Percentiles rank a stretch among this genome's conserved stretches.
Evolutionary conservation across 2,113 vertebrate genomes (phyloP).

Genomic region (Saccopteryx leptura): DNA sequence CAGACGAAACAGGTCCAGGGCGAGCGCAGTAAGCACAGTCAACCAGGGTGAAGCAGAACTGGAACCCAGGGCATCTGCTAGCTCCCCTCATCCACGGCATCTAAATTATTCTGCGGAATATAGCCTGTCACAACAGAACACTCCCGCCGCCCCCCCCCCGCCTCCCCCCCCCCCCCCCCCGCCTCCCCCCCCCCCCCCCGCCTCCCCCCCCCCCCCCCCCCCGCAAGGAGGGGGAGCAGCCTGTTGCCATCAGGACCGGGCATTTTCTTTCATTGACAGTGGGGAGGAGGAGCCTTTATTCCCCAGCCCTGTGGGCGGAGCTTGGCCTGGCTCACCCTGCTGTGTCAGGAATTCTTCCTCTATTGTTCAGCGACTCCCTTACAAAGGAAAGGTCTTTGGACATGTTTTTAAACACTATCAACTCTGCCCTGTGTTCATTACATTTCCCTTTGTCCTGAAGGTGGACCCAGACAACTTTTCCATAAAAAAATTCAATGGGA

Average conservation of each 20-base stretch:
- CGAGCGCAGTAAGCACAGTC: background rate
- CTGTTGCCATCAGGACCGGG: background rate
- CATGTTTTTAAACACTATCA: constrained; percentile 85
- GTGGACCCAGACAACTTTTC: constrained; percentile 82
- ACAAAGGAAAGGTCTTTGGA: constrained; percentile 80
- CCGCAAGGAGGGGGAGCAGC: background rate
- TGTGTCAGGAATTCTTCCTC: constrained; percentile 83
- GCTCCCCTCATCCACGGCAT: too few relatives aligned
- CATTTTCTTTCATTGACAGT: background rate
- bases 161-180: too few relatives aligned
- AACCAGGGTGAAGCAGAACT: background rate
- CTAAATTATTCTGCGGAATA: background rate
- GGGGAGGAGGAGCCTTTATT: background rate
- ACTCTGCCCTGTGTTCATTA: constrained; percentile 75
- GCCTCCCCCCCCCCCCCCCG: too few relatives aligned
- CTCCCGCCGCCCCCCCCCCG: background rate
- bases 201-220: too few relatives aligned
- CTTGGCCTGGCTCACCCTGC: constrained; percentile 80
- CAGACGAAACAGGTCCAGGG: background rate
- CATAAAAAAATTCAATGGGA: constrained; percentile 87
- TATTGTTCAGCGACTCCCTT: constrained; percentile 81
- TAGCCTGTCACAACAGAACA: background rate
- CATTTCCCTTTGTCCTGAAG: constrained; percentile 81
- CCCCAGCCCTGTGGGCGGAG: background rate
- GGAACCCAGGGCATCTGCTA: background rate